phyloP scores from a whole-genome alignment of 2,797 vertebrate genomes.

The Rhyacichthys aspro region DNA sequence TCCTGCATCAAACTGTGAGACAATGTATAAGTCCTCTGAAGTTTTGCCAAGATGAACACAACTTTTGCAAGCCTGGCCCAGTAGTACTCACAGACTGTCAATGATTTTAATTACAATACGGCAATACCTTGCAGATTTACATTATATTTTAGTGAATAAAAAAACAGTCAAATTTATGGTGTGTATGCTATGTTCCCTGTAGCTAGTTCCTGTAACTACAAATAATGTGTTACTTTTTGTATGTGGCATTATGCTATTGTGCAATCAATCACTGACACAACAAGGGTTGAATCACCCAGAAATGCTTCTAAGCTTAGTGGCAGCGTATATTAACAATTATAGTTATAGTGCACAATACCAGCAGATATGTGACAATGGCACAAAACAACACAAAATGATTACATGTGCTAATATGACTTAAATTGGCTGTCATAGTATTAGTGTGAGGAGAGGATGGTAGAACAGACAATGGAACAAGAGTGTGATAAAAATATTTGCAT shows the following conservation, averaged over 20 bases:
- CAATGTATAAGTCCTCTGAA: neutral
- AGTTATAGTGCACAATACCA: slow-evolving; percentile 44
- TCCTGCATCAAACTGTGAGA: neutral
- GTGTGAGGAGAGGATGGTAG: slow-evolving; percentile 56
- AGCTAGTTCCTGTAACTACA: no score
- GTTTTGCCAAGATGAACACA: neutral
- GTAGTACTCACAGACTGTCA: no score
- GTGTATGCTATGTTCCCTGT: no score
- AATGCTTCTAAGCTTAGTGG: neutral
- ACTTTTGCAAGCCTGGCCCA: no score
- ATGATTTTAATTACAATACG: no score
- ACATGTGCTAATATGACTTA: slow-evolving; percentile 62
- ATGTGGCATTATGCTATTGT: no score
- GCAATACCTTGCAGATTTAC: no score
- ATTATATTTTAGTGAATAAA: no score
- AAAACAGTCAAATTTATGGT: no score
- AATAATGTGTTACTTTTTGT: no score
- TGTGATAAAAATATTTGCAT: slow-evolving; percentile 40
- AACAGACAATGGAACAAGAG: slow-evolving; percentile 46
- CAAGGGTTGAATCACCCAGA: neutral
- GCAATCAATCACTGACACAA: no score
- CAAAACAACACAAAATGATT: slow-evolving; percentile 46
- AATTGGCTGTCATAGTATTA: slow-evolving; percentile 56
- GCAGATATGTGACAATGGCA: slow-evolving; percentile 52
- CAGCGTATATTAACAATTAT: slow-evolving; percentile 37